These are phyloP conservation scores for Alfaro cultratus DNA, from an alignment of 2,797 vertebrate genomes.

Conservation along the genomic window DNA sequence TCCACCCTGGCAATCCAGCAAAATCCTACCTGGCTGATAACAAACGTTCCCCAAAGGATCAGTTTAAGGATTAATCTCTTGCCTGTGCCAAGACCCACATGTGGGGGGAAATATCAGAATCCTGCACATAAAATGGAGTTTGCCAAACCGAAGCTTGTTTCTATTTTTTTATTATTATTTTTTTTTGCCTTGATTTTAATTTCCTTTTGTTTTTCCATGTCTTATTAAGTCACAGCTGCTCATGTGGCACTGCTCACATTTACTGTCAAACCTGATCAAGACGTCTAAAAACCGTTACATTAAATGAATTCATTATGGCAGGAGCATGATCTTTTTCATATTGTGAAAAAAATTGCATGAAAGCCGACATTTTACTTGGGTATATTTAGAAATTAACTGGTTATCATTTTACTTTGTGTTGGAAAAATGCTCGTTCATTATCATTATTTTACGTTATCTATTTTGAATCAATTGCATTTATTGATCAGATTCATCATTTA, in stretches of 20 bases:
- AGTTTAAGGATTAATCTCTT: neutral
- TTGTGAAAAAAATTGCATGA: neutral
- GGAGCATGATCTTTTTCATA: neutral
- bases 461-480: too few relatives aligned
- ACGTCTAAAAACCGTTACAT: neutral
- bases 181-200: neutral
- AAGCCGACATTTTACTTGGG: neutral
- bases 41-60: neutral
- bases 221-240: neutral
- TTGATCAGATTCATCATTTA: too few relatives aligned
- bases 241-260: neutral
- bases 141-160: neutral
- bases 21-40: neutral
- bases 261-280: neutral
- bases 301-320: neutral
- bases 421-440: too few relatives aligned
- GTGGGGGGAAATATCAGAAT: neutral
- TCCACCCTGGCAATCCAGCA: neutral
- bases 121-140: neutral
- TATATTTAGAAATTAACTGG: neutral
- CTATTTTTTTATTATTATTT: neutral
- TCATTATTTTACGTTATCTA: too few relatives aligned
- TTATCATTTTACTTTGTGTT: too few relatives aligned
- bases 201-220: neutral
- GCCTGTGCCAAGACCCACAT: neutral